Percentiles rank a stretch among this genome's conserved stretches.
phyloP scores from a whole-genome alignment of 1,140 invertebrate genomes.

The Sinonovacula constricta region DNA sequence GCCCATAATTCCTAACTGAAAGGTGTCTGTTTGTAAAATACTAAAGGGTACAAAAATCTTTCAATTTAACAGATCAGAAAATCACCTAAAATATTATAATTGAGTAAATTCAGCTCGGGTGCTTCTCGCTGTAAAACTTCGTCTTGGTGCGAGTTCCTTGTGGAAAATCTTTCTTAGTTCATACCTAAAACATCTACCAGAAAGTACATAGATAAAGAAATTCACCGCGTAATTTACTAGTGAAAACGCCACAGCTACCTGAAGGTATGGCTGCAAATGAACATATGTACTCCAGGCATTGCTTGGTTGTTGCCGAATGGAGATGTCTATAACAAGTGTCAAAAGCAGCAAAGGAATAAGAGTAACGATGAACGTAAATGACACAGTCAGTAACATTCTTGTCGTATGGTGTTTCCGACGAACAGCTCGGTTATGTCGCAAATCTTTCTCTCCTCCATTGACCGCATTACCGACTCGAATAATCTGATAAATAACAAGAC shows the following conservation, averaged over 20 bases:
- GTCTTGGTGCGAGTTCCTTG: constrained; percentile 21
- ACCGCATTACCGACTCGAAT: constrained; percentile 51
- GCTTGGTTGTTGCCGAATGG: constrained; percentile 8
- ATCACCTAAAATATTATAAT: neutral
- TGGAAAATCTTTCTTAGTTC: constrained; percentile 66
- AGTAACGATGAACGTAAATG: constrained; percentile 69
- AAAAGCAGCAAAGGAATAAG: constrained; percentile 66
- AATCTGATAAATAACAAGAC: constrained; percentile 67
- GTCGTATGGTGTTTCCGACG: constrained; percentile 68
- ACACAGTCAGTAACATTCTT: constrained; percentile 71
- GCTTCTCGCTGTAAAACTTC: constrained; percentile 35
- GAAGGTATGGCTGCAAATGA: constrained; percentile 55
- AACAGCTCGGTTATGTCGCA: constrained; percentile 7
- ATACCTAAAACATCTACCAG: constrained; percentile 68
- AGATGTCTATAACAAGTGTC: constrained; percentile 59
- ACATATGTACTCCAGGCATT: constrained; percentile 36
- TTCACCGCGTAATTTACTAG: constrained; percentile 71
- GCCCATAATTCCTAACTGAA: no score
- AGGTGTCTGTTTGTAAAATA: no score
- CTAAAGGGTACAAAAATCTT: no score
- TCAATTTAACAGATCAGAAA: no score
- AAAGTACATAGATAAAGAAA: constrained; percentile 73
- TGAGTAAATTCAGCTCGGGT: constrained; percentile 13
- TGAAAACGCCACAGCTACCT: constrained; percentile 59
- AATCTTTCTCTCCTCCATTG: constrained; percentile 23